Evolutionary conservation across 2,888 invertebrate genomes (phyloP), one percentile per base, ranked within the genome.

Genomic region (Ernsta delagoae): DNA sequence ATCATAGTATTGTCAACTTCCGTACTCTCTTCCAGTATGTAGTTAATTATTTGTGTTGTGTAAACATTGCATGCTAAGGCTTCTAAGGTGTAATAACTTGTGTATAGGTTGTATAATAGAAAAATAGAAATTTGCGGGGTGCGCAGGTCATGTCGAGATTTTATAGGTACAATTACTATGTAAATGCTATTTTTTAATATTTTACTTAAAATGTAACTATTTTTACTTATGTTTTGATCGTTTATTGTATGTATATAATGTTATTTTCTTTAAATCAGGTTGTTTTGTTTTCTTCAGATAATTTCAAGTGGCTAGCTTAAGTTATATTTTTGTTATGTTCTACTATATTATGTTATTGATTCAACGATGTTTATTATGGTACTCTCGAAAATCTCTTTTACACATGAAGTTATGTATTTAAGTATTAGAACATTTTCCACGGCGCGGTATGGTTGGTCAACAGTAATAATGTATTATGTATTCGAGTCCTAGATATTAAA

Each of bases 271-370:
- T 63, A 31, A 63, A 63, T 63, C 39, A 41, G 24, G 41, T 54
- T 11, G 54, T 54, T 54, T 63, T 54, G 31, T 61, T 50, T 61
- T 63, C 11, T 64, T 66, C 24, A 6, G 9, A 12, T 60, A 59
- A 53, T 60, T 65, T 59, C 59, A 60, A 53, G 59, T 66, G 53
- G 53, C 41, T 60, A 59, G 59, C 53, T 59, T 66, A 66, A 66
- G 59, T 66, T 53, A 31, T 66, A 66, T 66, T 66, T 66, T 66
- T 66, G 66, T 66, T 66, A 66, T 31, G 16, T 16, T 59, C 48
- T 66, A 31, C 45, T 60, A 54, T 54, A 24, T 63, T 54, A 41
- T 31, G 66, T 54, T 65, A 59, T 39, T 6, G 48, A 50, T 59
- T 65, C 59, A 65, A 59, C 41, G 57, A 43, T 9, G 59, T 50